Evolutionary conservation across 2,888 invertebrate species (phyloP), one percentile per base, ranked within the genome.

Genomic region (Drosophila aldrichi): DNA sequence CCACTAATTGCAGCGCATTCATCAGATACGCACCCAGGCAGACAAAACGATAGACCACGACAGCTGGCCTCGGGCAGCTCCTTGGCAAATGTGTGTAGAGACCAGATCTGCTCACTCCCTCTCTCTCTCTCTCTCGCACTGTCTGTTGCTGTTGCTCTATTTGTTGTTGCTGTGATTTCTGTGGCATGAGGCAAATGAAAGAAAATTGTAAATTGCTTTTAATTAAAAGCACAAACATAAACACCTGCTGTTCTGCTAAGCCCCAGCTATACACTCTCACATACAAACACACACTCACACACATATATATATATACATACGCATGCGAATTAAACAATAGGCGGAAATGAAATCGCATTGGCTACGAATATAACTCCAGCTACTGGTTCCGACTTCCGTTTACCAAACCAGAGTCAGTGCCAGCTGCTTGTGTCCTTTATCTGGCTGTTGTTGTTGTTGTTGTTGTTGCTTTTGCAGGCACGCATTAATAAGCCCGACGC

Each of bases 151-250:
- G 8, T 1, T 4, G 52, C n/a, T 40, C 38, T 54, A 40, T 22
- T 60, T 72, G 56, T 48, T 70, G 46, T 48, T 63, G 57, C 63
- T 70, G 55, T 69, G 79, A 74, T 75, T 83, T 70, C 77, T 65
- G 74, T 71, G 70, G 70, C 64, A 59, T 62, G 58, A 60, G 74
- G 73, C 77, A 74, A 87, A 89, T 83, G 80, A 84, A 82, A 81
- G 82, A 88, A 83, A 81, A 89, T 87, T 87, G 90, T 88, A 90
- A 88, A 88, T 89, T 81, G 82, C 85, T 91, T 90, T 90, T 90
- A 90, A 90, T 90, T 90, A 90, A 90, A 91, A 90, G 87, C 88
- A 86, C 86, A 87, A 86, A 84, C 88, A 88, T 82, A 87, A 88
- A 83, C 86, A 87, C 86, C 86, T 87, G 86, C 86, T 87, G 86